Evolutionary conservation across 1,140 invertebrate species (phyloP).

Genomic region (Ostrea edulis): DNA sequence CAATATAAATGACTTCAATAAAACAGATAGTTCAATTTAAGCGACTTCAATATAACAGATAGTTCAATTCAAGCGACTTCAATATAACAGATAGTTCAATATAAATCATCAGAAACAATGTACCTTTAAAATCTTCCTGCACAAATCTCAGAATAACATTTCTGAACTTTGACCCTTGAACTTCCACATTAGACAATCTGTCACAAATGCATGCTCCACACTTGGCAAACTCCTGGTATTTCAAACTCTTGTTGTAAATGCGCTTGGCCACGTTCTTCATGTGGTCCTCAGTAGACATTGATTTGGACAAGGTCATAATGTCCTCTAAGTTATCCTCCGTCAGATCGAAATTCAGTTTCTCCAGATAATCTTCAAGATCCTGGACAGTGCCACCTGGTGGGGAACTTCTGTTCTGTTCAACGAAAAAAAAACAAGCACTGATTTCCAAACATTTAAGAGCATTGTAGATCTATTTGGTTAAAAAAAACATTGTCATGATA

Average conservation of each 20-base stretch:
- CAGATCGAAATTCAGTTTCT: conserved; percentile 3
- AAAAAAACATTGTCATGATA: too few relatives aligned
- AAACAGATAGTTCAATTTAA: too few relatives aligned
- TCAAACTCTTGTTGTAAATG: conserved; percentile 59
- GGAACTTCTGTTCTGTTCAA: not conserved
- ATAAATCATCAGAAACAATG: too few relatives aligned
- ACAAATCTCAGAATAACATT: conserved; percentile 60
- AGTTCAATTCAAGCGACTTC: too few relatives aligned
- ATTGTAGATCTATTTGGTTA: too few relatives aligned
- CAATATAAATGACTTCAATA: too few relatives aligned
- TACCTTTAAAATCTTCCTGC: conserved; percentile 69
- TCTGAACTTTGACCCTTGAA: conserved; percentile 61
- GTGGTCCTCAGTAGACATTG: conserved; percentile 18
- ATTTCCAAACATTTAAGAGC: not conserved
- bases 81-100: not conserved
- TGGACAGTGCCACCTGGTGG: conserved; percentile 23
- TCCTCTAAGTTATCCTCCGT: conserved; percentile 32
- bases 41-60: too few relatives aligned
- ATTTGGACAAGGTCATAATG: not conserved
- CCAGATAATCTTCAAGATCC: conserved; percentile 20
- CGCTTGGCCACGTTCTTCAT: conserved; percentile 51
- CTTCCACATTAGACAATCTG: conserved; percentile 61
- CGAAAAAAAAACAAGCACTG: not conserved
- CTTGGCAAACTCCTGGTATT: conserved; percentile 62
- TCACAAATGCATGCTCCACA: conserved; percentile 63